These are phyloP conservation scores for Holothuria scabra DNA, from an alignment of 53 echinoderm and acorn worm genomes.

Conservation along the genomic window DNA sequence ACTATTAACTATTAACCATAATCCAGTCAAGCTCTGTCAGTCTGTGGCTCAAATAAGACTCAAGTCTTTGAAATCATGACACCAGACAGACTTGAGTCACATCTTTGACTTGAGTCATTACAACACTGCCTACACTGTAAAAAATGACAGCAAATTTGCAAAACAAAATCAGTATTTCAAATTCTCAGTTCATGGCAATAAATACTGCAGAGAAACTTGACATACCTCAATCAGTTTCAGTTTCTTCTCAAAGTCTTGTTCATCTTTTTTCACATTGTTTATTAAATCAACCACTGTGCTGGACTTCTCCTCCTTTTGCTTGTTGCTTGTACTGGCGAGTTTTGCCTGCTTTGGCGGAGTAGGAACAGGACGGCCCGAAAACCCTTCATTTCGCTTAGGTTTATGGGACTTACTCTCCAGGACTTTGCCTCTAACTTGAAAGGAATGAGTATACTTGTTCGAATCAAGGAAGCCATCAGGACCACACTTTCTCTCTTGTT, in stretches of 20 bases:
- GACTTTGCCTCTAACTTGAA: constrained; percentile 90
- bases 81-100: no score
- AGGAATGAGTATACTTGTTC: constrained; percentile 92
- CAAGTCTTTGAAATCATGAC: no score
- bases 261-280: constrained; percentile 73
- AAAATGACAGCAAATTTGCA: no score
- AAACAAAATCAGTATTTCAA: no score
- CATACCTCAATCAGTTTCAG: constrained; percentile 90
- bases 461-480: constrained; percentile 96
- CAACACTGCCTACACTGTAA: no score
- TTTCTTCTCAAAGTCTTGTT: constrained; percentile 74
- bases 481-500: constrained; percentile 91
- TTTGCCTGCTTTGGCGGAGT: constrained; percentile 15
- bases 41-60: no score
- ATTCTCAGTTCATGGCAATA: no score
- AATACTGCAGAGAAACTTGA: no score
- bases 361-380: neutral
- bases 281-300: constrained; percentile 80
- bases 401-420: constrained; percentile 75
- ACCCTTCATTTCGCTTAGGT: constrained; percentile 68
- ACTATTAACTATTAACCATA: no score
- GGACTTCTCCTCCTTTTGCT: constrained; percentile 42
- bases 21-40: no score
- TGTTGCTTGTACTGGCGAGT: constrained; percentile 6
- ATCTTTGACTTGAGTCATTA: no score